Percentiles rank a stretch among this genome's conserved stretches.
Conservation (phyloP, 1,140 invertebrate genomes). For the Oryctes rhinoceros region DNA sequence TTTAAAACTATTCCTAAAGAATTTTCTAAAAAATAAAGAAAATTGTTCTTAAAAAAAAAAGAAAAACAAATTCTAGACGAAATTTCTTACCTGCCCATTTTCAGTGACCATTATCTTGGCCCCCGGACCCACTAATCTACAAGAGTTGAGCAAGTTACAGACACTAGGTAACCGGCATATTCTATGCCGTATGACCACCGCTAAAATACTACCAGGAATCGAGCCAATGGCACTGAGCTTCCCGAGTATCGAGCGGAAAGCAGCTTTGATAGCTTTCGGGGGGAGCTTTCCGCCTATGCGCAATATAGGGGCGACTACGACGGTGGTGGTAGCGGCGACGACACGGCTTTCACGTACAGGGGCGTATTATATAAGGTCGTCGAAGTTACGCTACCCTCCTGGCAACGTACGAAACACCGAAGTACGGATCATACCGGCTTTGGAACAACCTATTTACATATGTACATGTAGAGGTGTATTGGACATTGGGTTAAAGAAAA, state of each 20-base stretch:
- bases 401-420: no score
- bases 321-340: not conserved
- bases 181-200: constrained; percentile 43
- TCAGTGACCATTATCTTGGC: constrained; percentile 43
- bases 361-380: no score
- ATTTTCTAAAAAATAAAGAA: not conserved
- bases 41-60: not conserved
- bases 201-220: constrained; percentile 39
- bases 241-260: constrained; percentile 45
- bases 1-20: not conserved
- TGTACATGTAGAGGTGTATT: no score
- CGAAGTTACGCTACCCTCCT: no score
- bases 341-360: no score
- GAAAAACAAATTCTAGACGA: no score
- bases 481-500: no score
- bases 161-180: constrained; percentile 43
- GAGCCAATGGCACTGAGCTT: constrained; percentile 43
- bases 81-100: constrained; percentile 42
- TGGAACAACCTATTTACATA: no score
- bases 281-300: constrained; percentile 19
- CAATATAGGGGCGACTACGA: not conserved
- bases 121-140: constrained; percentile 42
- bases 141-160: constrained; percentile 43
- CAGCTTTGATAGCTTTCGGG: constrained; percentile 44
- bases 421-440: no score